A percentile compares a stretch with the other conserved stretches of the same genome.
phyloP scores from a whole-genome alignment of 2,797 vertebrate genomes.

The Pristis pectinata region DNA sequence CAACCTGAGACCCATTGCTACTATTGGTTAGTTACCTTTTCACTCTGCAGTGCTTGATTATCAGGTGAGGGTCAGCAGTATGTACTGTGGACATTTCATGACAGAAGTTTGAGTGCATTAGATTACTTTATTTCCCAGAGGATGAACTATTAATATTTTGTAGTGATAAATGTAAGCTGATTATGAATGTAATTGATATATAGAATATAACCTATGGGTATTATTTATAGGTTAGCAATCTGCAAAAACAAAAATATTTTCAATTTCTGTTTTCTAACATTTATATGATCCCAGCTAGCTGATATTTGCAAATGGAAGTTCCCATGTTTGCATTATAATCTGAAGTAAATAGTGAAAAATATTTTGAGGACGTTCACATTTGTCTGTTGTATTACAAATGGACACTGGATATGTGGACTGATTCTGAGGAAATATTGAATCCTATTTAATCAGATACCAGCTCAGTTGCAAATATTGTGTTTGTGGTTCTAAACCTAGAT shows the following conservation, averaged over 20 bases:
- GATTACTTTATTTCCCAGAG: background rate
- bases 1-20: background rate
- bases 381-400: background rate
- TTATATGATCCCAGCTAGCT: background rate
- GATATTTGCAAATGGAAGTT: too few species aligned
- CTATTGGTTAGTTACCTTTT: background rate
- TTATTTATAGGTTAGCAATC: background rate
- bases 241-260: background rate
- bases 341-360: conserved; percentile 2
- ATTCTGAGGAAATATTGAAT: background rate
- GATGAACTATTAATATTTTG: background rate
- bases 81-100: background rate
- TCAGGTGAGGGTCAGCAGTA: background rate
- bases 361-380: background rate
- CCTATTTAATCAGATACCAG: background rate
- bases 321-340: background rate
- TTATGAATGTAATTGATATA: background rate
- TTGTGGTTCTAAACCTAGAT: background rate
- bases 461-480: background rate
- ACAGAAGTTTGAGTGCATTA: background rate
- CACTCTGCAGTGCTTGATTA: background rate
- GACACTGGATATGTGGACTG: background rate
- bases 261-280: background rate
- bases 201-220: too few species aligned
- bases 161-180: background rate